Percentiles rank a stretch among this genome's conserved stretches.
Conservation (phyloP, 2,797 vertebrate species). For the Malacoraja senta region DNA sequence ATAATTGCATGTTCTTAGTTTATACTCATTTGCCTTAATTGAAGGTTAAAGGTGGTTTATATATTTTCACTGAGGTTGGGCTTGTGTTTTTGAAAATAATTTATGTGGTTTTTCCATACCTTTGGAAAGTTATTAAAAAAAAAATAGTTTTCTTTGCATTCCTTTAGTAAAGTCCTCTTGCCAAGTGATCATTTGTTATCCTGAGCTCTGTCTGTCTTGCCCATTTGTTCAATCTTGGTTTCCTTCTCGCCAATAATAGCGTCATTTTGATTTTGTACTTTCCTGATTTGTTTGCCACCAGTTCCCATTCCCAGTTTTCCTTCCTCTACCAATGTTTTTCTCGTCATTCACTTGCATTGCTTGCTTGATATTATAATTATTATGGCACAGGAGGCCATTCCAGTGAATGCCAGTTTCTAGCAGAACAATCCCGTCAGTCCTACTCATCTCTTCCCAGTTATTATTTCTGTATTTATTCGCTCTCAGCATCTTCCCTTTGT, state of each 20-base stretch:
- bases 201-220: neutral
- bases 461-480: no score
- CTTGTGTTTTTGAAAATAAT: neutral
- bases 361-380: no score
- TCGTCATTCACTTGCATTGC: no score
- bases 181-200: neutral
- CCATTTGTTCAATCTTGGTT: neutral
- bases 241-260: neutral
- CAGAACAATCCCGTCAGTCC: no score
- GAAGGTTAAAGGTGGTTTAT: neutral
- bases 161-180: neutral
- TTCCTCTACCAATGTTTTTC: neutral
- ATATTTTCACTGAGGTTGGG: neutral
- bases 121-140: neutral
- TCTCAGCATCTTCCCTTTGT: no score
- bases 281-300: neutral
- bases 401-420: no score
- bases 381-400: no score
- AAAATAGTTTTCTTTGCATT: neutral
- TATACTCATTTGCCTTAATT: no score
- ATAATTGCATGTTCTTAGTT: neutral
- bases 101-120: neutral
- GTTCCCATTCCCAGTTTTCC: neutral
- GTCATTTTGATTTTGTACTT: neutral
- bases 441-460: no score